phyloP scores from a whole-genome alignment of 2,113 vertebrate species.

The Psilopogon haemacephalus region DNA sequence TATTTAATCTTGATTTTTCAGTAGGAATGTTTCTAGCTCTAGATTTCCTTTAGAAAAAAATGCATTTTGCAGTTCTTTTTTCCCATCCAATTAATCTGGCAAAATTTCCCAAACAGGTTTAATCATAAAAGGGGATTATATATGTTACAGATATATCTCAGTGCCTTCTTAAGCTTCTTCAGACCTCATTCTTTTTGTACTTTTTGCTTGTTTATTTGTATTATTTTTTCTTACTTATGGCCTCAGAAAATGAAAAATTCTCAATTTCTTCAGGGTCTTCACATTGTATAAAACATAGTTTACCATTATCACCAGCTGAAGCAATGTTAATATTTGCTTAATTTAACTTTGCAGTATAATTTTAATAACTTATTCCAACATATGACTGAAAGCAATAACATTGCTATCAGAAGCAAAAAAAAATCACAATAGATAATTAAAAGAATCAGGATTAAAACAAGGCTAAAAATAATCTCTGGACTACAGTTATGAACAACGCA shows the following conservation, averaged over 20 bases:
- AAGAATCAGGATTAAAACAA: background rate
- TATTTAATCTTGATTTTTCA: background rate
- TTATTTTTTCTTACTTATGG: background rate
- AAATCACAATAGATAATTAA: background rate
- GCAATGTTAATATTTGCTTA: background rate
- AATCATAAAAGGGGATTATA: background rate
- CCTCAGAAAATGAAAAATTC: background rate
- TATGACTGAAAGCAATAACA: background rate
- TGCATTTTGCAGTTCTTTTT: background rate
- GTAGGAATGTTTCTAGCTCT: background rate
- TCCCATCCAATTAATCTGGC: background rate
- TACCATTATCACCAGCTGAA: background rate
- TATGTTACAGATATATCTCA: background rate
- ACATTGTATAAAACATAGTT: background rate
- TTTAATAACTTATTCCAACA: background rate
- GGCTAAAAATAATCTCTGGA: conserved; percentile 10
- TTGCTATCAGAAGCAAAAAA: background rate
- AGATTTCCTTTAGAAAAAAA: background rate
- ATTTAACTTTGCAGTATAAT: background rate
- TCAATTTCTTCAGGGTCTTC: background rate
- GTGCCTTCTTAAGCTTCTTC: background rate
- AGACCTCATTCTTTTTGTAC: background rate
- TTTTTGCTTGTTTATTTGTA: background rate
- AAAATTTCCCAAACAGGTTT: background rate
- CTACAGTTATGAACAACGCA: conserved; percentile 9